Evolutionary conservation across 2,888 invertebrate species (phyloP), one percentile per base, ranked within the genome.

Genomic region (Andrena flavipes): DNA sequence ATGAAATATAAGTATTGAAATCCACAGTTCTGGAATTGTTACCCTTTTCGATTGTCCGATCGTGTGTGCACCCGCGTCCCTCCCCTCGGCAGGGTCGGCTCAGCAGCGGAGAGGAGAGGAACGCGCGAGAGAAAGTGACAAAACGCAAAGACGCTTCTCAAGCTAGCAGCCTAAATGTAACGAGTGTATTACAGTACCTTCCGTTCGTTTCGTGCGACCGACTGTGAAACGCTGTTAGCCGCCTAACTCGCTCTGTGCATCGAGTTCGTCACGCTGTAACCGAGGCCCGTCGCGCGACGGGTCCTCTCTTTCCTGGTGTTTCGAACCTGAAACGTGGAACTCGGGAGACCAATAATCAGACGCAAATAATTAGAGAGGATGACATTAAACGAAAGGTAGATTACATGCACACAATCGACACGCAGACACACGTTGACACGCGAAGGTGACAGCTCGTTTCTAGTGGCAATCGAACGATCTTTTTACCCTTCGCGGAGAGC

Each of bases 1-100:
- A 90, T 84, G 85, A 88, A 88, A 88, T 88, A 88, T 88, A 88
- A 88, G 77, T 80, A 88, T 88, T 88, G 80, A 88, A 87, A 86
- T 83, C 84, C 59, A 68, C 82, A 88, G 83, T 84, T 87, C 89
- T 89, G 87, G 82, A 88, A 87, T 88, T 89, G 89, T 89, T 89
- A 87, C 77, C 84, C 77, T 76, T 82, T 60, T 62, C 80, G 69
- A 56, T 64, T 77, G 63, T 63, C 78, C 78, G 62, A 54, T 80
- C 80, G 72, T 56, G 67, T 68, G 67, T 68, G 63, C 60, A 65
- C 54, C 60, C 48, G 65, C 42, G 65, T 29, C 62, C 23, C 59
- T 3, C 56, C n/a, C 56, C 54, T 13, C 26, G 42, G 13, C 48
- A 30, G 51, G 35, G 30, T 29, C 29, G 70, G 29, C 23, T 6